A percentile compares a stretch with the other conserved stretches of the same genome.
Evolutionary conservation across 1,140 invertebrate species (phyloP).

Genomic region (Nomia melanderi): DNA sequence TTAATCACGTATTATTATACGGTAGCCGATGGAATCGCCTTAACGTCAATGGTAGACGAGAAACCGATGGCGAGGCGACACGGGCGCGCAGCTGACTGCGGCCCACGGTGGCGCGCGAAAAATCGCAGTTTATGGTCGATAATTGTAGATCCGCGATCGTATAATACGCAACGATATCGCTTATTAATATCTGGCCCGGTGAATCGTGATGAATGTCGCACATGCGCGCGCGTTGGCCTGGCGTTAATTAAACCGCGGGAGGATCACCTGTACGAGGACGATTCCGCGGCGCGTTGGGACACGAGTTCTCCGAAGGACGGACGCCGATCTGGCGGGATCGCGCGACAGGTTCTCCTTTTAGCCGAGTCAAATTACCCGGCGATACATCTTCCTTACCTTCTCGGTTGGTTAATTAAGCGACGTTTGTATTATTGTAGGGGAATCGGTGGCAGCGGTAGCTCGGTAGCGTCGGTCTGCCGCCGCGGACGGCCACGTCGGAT

Average conservation of each 20-base stretch:
- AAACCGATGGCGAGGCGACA: background rate
- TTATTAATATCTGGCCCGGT: slow-evolving; percentile 67
- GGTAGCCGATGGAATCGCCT: slow-evolving; percentile 39
- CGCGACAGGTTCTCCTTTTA: background rate
- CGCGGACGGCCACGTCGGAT: slow-evolving; percentile 16
- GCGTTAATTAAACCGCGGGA: slow-evolving; percentile 6
- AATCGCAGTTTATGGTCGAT: slow-evolving; percentile 32
- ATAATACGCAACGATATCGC: slow-evolving; percentile 28
- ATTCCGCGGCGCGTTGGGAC: background rate
- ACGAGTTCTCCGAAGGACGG: background rate
- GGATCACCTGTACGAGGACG: background rate
- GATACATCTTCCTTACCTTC: background rate
- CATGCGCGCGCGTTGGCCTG: slow-evolving; percentile 52
- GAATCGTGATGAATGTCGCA: slow-evolving; percentile 49
- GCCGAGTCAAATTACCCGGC: background rate
- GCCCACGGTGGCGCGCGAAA: slow-evolving; percentile 10
- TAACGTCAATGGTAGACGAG: too few species aligned
- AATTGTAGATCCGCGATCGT: slow-evolving; percentile 30
- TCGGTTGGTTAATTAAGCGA: slow-evolving; percentile 77
- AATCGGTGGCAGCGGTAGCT: slow-evolving; percentile 36
- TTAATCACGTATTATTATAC: slow-evolving; percentile 46
- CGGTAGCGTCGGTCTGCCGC: slow-evolving; percentile 45
- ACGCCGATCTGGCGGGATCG: background rate
- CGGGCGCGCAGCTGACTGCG: background rate
- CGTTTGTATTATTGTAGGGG: slow-evolving; percentile 74